Percentiles rank a stretch among this genome's conserved stretches.
Evolutionary conservation across 2,113 vertebrate species (phyloP).

Genomic region (Colius striatus): DNA sequence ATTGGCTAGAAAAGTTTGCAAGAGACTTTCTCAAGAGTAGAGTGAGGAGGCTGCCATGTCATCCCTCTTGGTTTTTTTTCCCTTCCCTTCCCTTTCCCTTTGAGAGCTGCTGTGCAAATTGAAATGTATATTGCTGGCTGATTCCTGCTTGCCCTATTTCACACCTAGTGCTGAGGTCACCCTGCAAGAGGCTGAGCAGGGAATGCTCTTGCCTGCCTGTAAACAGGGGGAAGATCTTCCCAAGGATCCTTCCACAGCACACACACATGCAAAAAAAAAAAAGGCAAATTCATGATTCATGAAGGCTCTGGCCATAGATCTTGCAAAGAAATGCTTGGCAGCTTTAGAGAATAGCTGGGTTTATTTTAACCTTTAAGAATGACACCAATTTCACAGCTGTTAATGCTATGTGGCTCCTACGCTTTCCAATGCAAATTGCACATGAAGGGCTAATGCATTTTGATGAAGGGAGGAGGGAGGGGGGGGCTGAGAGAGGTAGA

Average conservation of each 20-base stretch:
- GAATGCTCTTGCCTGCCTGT: neutral
- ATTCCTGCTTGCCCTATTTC: neutral
- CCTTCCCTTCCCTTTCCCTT: neutral
- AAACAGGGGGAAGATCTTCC: neutral
- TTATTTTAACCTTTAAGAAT: constrained; percentile 71
- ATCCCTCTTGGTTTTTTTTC: neutral
- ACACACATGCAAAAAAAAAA: neutral
- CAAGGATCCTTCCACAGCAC: neutral
- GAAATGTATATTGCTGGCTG: neutral
- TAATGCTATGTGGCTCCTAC: constrained; percentile 54
- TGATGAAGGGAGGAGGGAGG: neutral
- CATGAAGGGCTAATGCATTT: constrained; percentile 30
- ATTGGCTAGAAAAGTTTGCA: neutral
- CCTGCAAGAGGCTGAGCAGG: neutral
- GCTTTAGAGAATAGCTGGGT: constrained; percentile 39
- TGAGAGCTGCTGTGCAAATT: neutral
- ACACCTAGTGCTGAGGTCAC: neutral
- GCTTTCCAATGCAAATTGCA: constrained; percentile 59
- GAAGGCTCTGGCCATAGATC: constrained; percentile 23
- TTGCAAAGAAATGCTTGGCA: constrained; percentile 55
- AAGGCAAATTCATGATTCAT: constrained; percentile 26
- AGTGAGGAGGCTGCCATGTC: neutral
- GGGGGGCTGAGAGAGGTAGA: neutral
- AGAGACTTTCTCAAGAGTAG: neutral
- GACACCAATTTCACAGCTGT: constrained; percentile 72